Base-by-base conservation (phyloP, 2,797 vertebrate genomes). In the Leptoclinus maculatus region DNA sequence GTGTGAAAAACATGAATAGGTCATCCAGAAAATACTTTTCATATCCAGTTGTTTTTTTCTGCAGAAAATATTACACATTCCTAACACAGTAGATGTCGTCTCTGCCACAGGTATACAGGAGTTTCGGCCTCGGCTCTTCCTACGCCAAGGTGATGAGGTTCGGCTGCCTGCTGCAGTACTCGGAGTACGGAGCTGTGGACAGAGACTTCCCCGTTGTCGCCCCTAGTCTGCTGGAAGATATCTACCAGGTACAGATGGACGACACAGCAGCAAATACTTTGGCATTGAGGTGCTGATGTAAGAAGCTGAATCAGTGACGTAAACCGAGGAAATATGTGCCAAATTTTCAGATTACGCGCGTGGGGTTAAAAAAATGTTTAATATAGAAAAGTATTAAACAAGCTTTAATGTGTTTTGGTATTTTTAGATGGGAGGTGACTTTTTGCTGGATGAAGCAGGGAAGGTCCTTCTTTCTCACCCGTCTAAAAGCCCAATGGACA, bases 341-440 rank as follows among this genome's bases (percentile, higher is more conserved):
- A 49, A 8, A 47, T 47, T 21, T 47, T 19, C 2, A 47, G 45
- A n/a, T 9, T 49, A 49, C 8, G 7, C 21, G 21, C 0, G 49
- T 12, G 10, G 49, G n/a, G n/a, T 4, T 23, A 10, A 21, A 49
- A n/a, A 45, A 17, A n/a, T n/a, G n/a, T n/a, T n/a, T 21, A 12
- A 21, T 41, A 19, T 41, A 21, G 13, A 32, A 43, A 14, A 56
- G 23, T 4, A 16, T 5, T 32, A 7, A 53, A 56, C 16, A 13
- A 36, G 16, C 32, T 41, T n/a, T 23, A 11, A 41, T 12, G 16
- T 43, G 17, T 51, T 75, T 17, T 54, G 23, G 14, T 64, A 16
- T 47, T n/a, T 79, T 21, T 84, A 95, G 95, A 66, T 96, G 92
- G 95, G 94, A 49, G 95, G 95, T 0, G 86, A 95, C 87, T 94